Base-by-base conservation (phyloP, 2,113 vertebrate genomes). In the Hylia prasina region DNA sequence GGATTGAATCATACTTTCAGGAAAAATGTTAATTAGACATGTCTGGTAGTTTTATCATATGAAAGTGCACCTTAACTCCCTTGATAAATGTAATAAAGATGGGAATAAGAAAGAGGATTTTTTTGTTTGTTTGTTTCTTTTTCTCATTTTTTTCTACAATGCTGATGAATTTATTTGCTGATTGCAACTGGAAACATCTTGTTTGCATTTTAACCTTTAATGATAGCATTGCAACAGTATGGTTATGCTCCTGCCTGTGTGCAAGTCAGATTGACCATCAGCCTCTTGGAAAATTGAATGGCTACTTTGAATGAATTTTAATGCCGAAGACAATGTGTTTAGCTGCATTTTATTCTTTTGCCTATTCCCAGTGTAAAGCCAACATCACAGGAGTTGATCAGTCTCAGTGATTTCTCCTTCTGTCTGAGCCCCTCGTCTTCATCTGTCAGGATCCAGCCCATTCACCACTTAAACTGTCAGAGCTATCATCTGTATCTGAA, bases 391-490 rank as follows among this genome's bases (percentile, higher is more conserved):
- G 51, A 57, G 40, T 86, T 76, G 28, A 57, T 82, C 48, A 88
- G 81, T 82, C 57, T 82, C 6, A 3, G 57, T 27, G 82, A 94
- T 92, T 91, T 96, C 81, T 96, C 61, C 40, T 92, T 94, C 89
- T 92, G 48, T 53, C 80, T 94, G 63, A 82, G 70, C 27, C 71
- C 69, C 81, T 96, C 86, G 75, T 89, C 81, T 87, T 96, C 80
- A 95, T 40, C 95, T 97, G 89, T 97, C 94, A 79, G 69, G 84
- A 84, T 44, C 64, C 79, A 78, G 35, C 50, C 92, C 69, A 30
- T 92, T 93, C 68, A 65, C 87, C 77, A 54, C 51, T 72, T 77
- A 75, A 71, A 24, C 14, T 47, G 72, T 53, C 83, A 83, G 56
- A 86, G 40, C 61, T 51, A 56, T 88, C 3, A 1, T 68, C 81